phyloP scores from a whole-genome alignment of 2,113 vertebrate species.

The Vanacampus margaritifer region DNA sequence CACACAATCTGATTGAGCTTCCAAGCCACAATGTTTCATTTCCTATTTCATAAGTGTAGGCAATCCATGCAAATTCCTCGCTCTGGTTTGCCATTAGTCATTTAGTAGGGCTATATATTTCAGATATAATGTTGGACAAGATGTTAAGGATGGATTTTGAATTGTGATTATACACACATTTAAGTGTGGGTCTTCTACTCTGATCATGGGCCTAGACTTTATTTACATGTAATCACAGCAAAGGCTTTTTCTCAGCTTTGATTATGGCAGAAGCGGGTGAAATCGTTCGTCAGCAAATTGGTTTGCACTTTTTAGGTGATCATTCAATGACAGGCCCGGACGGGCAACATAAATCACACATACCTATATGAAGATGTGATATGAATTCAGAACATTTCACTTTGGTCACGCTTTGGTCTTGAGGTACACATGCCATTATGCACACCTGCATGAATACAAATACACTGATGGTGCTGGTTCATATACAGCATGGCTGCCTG shows the following conservation, averaged over 20 bases:
- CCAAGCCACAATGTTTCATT: constrained; percentile 57
- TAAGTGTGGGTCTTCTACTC: constrained; percentile 33
- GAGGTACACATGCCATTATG: constrained; percentile 21
- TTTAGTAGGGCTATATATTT: constrained; percentile 43
- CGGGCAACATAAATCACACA: constrained; percentile 58
- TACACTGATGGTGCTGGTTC: constrained; percentile 44
- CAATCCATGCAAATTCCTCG: constrained; percentile 54
- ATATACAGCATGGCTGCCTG: constrained; percentile 49
- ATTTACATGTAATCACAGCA: constrained; percentile 44
- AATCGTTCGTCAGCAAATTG: constrained; percentile 52
- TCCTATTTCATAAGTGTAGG: constrained; percentile 63
- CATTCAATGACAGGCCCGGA: constrained; percentile 55
- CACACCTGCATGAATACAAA: constrained; percentile 18
- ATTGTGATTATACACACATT: constrained; percentile 34
- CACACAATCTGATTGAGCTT: constrained; percentile 42
- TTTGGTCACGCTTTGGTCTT: constrained; percentile 30
- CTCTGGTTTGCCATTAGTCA: constrained; percentile 46
- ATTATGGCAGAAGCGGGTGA: constrained; percentile 47
- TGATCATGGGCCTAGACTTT: constrained; percentile 42
- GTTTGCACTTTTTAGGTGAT: constrained; percentile 61
- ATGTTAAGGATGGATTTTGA: constrained; percentile 39
- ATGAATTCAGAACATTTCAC: constrained; percentile 52
- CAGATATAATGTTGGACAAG: constrained; percentile 49
- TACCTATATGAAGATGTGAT: constrained; percentile 46
- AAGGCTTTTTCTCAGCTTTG: constrained; percentile 18